phyloP scores from a whole-genome alignment of 1,140 invertebrate genomes.

The Forficula auricularia region DNA sequence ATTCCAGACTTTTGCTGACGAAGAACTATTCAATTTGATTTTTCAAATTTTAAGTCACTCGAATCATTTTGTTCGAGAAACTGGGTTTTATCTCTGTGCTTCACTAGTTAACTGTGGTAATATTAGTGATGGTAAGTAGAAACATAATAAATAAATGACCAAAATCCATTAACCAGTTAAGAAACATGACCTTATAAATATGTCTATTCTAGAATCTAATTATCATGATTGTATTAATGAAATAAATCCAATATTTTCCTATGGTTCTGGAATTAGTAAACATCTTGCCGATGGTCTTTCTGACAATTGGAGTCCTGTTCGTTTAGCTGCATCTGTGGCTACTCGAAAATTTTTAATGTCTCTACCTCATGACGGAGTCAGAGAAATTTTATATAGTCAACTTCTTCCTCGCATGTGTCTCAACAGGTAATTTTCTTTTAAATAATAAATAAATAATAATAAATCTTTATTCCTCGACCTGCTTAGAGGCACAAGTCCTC shows the following conservation, averaged over 20 bases:
- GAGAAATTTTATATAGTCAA: slow-evolving; percentile 28
- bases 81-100: slow-evolving; percentile 33
- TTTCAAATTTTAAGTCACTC: slow-evolving; percentile 30
- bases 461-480: no score
- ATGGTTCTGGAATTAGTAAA: slow-evolving; percentile 28
- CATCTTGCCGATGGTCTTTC: slow-evolving; percentile 29
- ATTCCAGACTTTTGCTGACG: slow-evolving; percentile 27
- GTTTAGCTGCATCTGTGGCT: slow-evolving; percentile 34
- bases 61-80: slow-evolving; percentile 37
- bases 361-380: slow-evolving; percentile 24
- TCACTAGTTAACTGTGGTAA: slow-evolving; percentile 29
- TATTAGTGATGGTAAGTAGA: slow-evolving; percentile 6
- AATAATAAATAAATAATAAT: not conserved
- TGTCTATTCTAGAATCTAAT: not conserved
- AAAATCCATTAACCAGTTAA: slow-evolving; percentile 27
- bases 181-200: slow-evolving; percentile 27
- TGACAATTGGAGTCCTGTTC: slow-evolving; percentile 40
- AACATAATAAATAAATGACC: slow-evolving; percentile 10
- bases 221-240: slow-evolving; percentile 12
- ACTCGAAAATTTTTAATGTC: slow-evolving; percentile 31
- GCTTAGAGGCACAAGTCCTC: no score
- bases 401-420: slow-evolving; percentile 36
- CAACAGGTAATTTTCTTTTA: slow-evolving; percentile 25
- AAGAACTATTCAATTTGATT: slow-evolving; percentile 31
- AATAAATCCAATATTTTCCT: slow-evolving; percentile 26